Percentiles rank a stretch among this genome's conserved stretches.
Conservation (phyloP, 2,888 invertebrate genomes). For the Venustoraphidia nigricollis region DNA sequence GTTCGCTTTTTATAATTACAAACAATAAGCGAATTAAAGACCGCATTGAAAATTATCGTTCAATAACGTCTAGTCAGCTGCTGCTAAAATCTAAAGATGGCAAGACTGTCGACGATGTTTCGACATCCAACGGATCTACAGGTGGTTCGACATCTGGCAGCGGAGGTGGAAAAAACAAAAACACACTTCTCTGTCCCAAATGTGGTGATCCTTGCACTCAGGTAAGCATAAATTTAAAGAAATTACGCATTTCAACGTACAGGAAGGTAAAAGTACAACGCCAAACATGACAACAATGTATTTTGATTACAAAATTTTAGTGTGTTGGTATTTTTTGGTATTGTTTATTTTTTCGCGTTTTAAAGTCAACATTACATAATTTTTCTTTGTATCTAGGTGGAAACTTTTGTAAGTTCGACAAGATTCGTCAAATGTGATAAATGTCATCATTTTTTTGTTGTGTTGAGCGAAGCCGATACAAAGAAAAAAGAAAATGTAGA, state of each 20-base stretch:
- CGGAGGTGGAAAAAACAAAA: conserved; percentile 51
- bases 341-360: too few relatives aligned
- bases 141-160: conserved; percentile 12
- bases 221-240: conserved; percentile 7
- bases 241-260: too few relatives aligned
- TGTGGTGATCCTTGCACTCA: conserved; percentile 96
- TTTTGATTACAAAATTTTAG: too few relatives aligned
- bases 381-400: conserved; percentile 34
- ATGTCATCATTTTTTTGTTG: conserved; percentile 95
- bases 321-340: too few relatives aligned
- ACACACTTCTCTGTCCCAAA: conserved; percentile 81
- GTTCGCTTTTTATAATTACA: neutral
- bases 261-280: too few relatives aligned
- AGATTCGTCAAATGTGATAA: conserved; percentile 96
- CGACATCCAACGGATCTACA: conserved; percentile 8
- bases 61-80: conserved; percentile 11
- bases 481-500: conserved; percentile 77
- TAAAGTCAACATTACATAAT: too few relatives aligned
- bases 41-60: too few relatives aligned
- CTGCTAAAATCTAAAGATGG: conserved; percentile 7
- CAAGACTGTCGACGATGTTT: conserved; percentile 11
- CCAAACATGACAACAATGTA: too few relatives aligned
- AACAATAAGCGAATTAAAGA: neutral
- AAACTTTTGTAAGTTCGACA: conserved; percentile 93
- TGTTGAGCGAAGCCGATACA: conserved; percentile 82